phyloP scores from a whole-genome alignment of 1,140 invertebrate species.

The Metopolophium dirhodum region DNA sequence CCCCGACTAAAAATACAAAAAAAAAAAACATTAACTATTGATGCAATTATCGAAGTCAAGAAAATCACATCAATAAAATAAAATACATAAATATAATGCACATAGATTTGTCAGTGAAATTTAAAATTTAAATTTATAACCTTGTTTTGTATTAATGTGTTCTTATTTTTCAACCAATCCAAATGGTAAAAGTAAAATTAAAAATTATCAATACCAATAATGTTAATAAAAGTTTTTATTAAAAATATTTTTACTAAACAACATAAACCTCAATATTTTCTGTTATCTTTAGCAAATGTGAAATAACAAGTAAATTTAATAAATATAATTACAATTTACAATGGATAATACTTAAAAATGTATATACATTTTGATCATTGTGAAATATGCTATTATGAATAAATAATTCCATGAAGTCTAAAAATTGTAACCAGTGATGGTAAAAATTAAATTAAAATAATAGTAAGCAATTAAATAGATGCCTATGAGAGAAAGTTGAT shows the following conservation, averaged over 20 bases:
- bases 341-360: not conserved
- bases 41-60: not conserved
- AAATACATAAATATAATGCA: not conserved
- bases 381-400: not conserved
- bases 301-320: not conserved
- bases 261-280: too few relatives aligned
- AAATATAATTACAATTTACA: not conserved
- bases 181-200: too few relatives aligned
- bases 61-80: not conserved
- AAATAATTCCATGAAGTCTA: not conserved
- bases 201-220: not conserved
- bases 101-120: not conserved
- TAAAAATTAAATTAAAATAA: not conserved
- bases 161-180: too few relatives aligned
- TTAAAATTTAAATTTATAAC: not conserved
- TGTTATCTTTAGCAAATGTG: not conserved
- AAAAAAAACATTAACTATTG: not conserved
- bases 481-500: not conserved
- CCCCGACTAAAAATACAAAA: slow-evolving; percentile 72
- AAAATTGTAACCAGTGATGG: not conserved
- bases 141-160: too few relatives aligned
- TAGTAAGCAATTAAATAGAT: not conserved
- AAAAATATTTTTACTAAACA: too few relatives aligned
- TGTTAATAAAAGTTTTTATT: not conserved
- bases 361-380: not conserved